Evolutionary conservation across 2,113 vertebrate genomes (phyloP).

Genomic region (Balaenoptera acutorostrata): DNA sequence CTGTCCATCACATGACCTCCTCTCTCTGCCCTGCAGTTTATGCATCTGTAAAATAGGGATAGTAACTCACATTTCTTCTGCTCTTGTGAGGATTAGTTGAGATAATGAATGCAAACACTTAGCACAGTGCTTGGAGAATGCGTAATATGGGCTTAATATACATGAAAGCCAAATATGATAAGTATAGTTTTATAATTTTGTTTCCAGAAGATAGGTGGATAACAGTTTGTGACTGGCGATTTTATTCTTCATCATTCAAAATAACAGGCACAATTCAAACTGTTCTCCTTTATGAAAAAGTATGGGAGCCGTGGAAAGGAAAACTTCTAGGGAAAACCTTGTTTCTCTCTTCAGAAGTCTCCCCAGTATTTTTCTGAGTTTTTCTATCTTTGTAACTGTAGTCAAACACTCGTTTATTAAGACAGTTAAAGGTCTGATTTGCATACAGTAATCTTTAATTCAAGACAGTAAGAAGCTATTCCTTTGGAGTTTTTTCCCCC

Average conservation of each 20-base stretch:
- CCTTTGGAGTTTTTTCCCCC: background rate
- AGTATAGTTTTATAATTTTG: background rate
- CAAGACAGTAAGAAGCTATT: background rate
- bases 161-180: background rate
- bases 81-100: background rate
- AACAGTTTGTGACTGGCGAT: background rate
- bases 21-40: background rate
- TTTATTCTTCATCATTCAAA: constrained; percentile 1
- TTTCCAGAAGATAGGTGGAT: background rate
- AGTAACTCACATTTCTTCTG: background rate
- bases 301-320: background rate
- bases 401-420: background rate
- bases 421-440: background rate
- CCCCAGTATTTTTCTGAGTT: background rate
- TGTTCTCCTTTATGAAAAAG: background rate
- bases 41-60: background rate
- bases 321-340: background rate
- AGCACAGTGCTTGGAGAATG: background rate
- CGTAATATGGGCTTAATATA: background rate
- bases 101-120: background rate
- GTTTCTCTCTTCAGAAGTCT: constrained; percentile 15
- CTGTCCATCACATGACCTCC: background rate
- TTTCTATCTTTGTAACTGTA: background rate
- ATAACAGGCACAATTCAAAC: background rate
- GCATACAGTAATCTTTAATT: background rate